Base-by-base conservation (phyloP, 2,888 invertebrate genomes). In the Epicampocera succincta region DNA sequence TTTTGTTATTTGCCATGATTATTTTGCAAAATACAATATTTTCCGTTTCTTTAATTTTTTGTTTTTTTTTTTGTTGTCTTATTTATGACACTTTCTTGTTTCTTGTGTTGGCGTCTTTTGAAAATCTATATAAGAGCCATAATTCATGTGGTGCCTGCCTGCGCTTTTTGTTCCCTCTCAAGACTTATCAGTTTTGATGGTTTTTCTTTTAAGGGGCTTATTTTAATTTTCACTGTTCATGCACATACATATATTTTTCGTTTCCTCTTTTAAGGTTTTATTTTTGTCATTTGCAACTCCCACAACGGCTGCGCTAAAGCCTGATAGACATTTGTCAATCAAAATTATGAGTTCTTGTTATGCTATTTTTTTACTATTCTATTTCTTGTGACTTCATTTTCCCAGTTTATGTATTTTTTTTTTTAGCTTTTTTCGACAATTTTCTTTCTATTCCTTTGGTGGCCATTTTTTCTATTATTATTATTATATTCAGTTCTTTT, bases 291-390 rank as follows among this genome's bases (percentile, higher is more conserved):
- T 73, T 46, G 12, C 25, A 50, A 56, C 33, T 63, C 29, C 63
- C 48, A 44, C 54, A 56, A 13, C 71, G 15, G 12, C 56, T 65
- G 33, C 33, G 29, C 9, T 25, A 44, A 74, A 73, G 69, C 72
- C 61, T 86, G 85, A 88, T 87, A 84, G 87, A 87, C 85, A 84
- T 84, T 86, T 87, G 88, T 86, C 87, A 87, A 87, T 87, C 87
- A 87, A 85, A 85, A 85, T 86, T 84, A 84, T 87, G 85, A 81
- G 73, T 81, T 84, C 79, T 79, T 81, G 48, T 78, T 73, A 66
- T 15, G 50, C 38, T 44, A 75, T 71, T 75, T 66, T 9, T 68
- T n/a, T n/a, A n/a, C 44, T 52, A 58, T 74, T 60, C 44, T 29
- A 44, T 66, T 25, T 46, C 15, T 58, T 65, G 19, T 68, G 38